Conservation (phyloP, 2,888 invertebrate species). For the Folsomia candida region DNA sequence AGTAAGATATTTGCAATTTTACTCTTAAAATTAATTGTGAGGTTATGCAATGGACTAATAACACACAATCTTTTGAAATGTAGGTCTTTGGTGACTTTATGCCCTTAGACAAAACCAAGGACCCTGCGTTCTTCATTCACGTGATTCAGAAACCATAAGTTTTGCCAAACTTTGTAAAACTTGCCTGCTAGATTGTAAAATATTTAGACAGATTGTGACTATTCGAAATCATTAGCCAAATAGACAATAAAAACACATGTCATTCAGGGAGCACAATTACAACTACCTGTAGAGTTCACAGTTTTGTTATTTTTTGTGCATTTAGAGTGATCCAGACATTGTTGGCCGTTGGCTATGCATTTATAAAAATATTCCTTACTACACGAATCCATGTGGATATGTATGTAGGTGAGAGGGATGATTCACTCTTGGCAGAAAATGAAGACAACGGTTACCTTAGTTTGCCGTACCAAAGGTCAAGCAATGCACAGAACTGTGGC, state of each 20-base stretch:
- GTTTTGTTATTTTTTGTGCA: background rate
- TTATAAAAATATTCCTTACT: background rate
- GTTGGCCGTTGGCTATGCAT: background rate
- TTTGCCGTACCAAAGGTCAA: background rate
- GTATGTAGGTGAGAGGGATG: no score
- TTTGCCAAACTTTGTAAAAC: background rate
- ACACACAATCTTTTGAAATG: no score
- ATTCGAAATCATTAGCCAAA: constrained; percentile 4
- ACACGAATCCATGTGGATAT: no score
- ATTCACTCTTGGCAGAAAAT: background rate
- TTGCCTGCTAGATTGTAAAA: background rate
- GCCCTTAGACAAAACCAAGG: constrained; percentile 62
- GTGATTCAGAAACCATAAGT: constrained; percentile 66
- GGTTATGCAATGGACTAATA: no score
- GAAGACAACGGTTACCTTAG: background rate
- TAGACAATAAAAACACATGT: no score
- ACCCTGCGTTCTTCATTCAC: constrained; percentile 82
- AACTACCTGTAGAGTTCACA: no score
- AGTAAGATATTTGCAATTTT: no score
- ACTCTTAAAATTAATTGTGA: no score
- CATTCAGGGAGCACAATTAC: background rate
- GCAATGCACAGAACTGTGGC: constrained; percentile 9
- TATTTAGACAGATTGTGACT: background rate
- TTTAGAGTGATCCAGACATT: background rate
- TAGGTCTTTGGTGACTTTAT: constrained; percentile 85